Base-by-base conservation (phyloP, 2,113 vertebrate genomes). In the Notarius quadriscutis region DNA sequence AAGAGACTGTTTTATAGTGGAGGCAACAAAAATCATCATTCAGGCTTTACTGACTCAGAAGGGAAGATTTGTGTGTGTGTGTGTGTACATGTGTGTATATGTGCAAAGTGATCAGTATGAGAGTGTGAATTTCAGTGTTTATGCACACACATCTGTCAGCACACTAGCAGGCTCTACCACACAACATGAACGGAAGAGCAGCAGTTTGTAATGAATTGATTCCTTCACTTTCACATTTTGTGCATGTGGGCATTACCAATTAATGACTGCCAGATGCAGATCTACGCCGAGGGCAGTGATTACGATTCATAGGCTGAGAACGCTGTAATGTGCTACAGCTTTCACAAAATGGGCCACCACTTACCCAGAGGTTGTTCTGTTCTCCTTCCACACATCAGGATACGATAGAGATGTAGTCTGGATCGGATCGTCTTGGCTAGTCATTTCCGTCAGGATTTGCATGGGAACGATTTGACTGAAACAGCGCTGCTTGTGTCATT, bases 201-300 rank as follows among this genome's bases (percentile, higher is more conserved):
- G 53, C 86, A 89, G 84, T 89, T 91, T 92, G 91, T 94, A 94
- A 95, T 94, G 91, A 93, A 95, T 94, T 91, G 94, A 92, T 95
- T 95, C 93, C 93, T 93, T 91, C 93, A 91, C 91, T 91, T 90
- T 91, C 88, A 90, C 89, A 90, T 93, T 93, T 48, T 91, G 91
- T 91, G 92, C 89, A 90, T 90, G 93, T 90, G 89, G 92, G 92
- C 91, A 90, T 88, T 87, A 92, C 81, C 90, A 88, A 88, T 84
- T 92, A 94, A 95, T 94, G 92, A 91, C 91, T 93, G 93, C 94
- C 95, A 95, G 91, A 91, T 95, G 95, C 91, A 91, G 87, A 86
- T 89, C 87, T 89, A 90, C 88, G 91, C 91, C 89, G 84, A 81
- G 84, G 90, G 91, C 90, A 88, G 81, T 92, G 58, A 92, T 93